Evolutionary conservation across 1,140 invertebrate genomes (phyloP).

Genomic region (Leptinotarsa lineolata): DNA sequence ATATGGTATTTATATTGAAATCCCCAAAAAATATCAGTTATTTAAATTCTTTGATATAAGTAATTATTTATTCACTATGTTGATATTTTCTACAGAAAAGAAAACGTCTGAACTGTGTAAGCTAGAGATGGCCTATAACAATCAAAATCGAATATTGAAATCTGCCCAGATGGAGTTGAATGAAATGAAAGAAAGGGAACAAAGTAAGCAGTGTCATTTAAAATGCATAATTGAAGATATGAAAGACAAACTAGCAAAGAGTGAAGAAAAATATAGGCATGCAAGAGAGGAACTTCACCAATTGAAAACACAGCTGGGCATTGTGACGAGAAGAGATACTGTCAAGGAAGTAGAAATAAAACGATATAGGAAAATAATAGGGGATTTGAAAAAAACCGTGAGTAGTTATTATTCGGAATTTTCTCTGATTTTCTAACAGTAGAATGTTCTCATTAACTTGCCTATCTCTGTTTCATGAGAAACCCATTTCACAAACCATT

Average conservation of each 20-base stretch:
- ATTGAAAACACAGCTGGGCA: constrained; percentile 31
- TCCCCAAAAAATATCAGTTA: too few relatives aligned
- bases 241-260: constrained; percentile 27
- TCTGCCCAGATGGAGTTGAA: constrained; percentile 33
- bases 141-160: constrained; percentile 34
- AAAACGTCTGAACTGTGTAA: constrained; percentile 38
- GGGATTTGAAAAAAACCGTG: constrained; percentile 37
- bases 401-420: constrained; percentile 17
- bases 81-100: constrained; percentile 14
- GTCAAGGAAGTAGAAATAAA: constrained; percentile 37
- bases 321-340: constrained; percentile 31
- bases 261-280: constrained; percentile 26
- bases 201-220: constrained; percentile 32
- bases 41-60: too few relatives aligned
- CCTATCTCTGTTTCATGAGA: too few relatives aligned
- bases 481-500: too few relatives aligned
- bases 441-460: too few relatives aligned
- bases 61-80: too few relatives aligned
- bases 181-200: constrained; percentile 30
- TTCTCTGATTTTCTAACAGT: too few relatives aligned
- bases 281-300: constrained; percentile 31
- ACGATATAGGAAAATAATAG: constrained; percentile 36
- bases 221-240: constrained; percentile 31
- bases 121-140: constrained; percentile 39
- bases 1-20: too few relatives aligned